These are phyloP conservation scores for Brachyrhaphis roseni DNA, from an alignment of 2,797 vertebrate species.

Conservation along the genomic window DNA sequence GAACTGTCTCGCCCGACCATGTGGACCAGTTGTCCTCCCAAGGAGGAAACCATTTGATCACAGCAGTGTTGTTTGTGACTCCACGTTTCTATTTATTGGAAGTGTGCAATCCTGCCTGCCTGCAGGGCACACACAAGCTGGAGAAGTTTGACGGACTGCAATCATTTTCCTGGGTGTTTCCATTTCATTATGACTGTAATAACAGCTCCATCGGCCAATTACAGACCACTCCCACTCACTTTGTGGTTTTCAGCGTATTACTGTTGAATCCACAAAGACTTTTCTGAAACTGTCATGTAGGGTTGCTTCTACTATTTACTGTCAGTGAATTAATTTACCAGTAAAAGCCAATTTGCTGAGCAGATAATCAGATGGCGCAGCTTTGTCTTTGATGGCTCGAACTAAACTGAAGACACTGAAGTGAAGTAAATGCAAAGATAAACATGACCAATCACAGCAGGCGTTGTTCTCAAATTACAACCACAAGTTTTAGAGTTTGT, in stretches of 20 bases:
- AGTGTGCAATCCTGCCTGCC: background rate
- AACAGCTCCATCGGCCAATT: background rate
- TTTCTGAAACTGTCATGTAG: slow-evolving; percentile 1
- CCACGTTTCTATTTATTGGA: slow-evolving; percentile 54
- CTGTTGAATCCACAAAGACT: slow-evolving; percentile 1
- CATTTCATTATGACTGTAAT: background rate
- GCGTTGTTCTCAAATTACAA: background rate
- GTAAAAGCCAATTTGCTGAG: slow-evolving; percentile 10
- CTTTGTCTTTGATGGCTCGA: too few relatives aligned
- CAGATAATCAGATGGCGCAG: background rate
- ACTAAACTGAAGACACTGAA: background rate
- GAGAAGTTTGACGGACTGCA: slow-evolving; percentile 1
- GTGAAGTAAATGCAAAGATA: background rate
- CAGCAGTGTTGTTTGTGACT: background rate
- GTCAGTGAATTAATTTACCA: background rate
- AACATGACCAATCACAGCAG: background rate
- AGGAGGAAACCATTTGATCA: slow-evolving; percentile 35
- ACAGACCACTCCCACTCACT: slow-evolving; percentile 4
- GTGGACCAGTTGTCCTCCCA: background rate
- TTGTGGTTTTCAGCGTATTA: slow-evolving; percentile 24
- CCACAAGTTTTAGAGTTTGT: background rate
- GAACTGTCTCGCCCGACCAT: slow-evolving; percentile 36
- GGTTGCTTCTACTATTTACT: slow-evolving; percentile 29
- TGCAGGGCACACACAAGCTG: background rate
- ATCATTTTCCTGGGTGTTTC: slow-evolving; percentile 5